phyloP scores from a whole-genome alignment of 2,113 vertebrate genomes.

The Myotis davidii region DNA sequence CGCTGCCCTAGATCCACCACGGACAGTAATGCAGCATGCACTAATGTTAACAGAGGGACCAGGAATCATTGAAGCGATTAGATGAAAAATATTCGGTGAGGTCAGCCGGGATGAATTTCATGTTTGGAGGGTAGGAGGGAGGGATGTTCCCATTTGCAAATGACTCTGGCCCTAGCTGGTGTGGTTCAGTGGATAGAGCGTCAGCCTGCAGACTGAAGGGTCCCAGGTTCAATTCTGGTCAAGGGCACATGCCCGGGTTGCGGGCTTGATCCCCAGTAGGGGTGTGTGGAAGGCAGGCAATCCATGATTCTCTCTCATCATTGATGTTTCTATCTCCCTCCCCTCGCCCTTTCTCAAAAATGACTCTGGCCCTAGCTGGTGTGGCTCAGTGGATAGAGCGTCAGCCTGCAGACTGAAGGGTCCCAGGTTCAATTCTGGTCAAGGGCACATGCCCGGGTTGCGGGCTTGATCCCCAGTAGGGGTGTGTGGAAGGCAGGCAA shows the following conservation, averaged over 20 bases:
- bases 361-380: too few species aligned
- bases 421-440: background rate
- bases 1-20: conserved; percentile 53
- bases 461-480: too few species aligned
- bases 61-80: conserved; percentile 71
- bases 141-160: background rate
- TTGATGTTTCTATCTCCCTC: too few species aligned
- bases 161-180: too few species aligned
- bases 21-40: conserved; percentile 65
- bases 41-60: conserved; percentile 70
- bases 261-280: too few species aligned
- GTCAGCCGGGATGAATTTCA: conserved; percentile 62
- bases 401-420: background rate
- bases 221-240: background rate
- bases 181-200: background rate
- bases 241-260: background rate
- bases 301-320: too few species aligned
- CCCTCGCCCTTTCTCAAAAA: background rate
- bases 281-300: too few species aligned
- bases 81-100: conserved; percentile 57
- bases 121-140: background rate
- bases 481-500: too few species aligned
- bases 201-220: background rate
- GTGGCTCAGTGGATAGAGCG: background rate
- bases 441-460: background rate